These are phyloP conservation scores for Toxotes jaculatrix DNA, from an alignment of 2,113 vertebrate species.

Conservation along the genomic window DNA sequence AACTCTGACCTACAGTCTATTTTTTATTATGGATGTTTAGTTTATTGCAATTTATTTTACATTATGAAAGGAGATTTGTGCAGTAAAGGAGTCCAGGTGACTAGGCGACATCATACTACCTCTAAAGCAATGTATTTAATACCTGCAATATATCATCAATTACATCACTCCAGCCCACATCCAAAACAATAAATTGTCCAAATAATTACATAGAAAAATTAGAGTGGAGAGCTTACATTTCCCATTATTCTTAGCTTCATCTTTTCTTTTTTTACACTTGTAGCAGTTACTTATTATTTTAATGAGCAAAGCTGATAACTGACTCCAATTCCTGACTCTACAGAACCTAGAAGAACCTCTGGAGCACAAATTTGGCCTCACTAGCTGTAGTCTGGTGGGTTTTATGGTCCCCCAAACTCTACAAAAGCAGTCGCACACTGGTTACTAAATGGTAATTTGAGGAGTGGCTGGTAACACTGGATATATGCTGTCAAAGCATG, in stretches of 20 bases:
- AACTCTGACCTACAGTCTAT: not conserved
- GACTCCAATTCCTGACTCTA: not conserved
- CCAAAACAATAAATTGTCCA: no score
- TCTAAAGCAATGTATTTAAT: not conserved
- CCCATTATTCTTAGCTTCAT: not conserved
- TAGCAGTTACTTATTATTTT: not conserved
- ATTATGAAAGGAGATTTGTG: not conserved
- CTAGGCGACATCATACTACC: not conserved
- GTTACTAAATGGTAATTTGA: not conserved
- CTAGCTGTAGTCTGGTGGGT: not conserved
- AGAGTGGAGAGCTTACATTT: not conserved
- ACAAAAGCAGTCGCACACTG: not conserved
- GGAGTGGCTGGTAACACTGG: not conserved
- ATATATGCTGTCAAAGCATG: constrained; percentile 13
- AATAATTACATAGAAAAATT: not conserved
- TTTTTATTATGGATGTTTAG: not conserved
- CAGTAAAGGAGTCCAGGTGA: not conserved
- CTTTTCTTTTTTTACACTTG: not conserved
- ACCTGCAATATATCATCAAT: not conserved
- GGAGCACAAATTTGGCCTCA: not conserved
- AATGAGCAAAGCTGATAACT: not conserved
- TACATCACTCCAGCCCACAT: no score
- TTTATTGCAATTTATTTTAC: not conserved
- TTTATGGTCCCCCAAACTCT: not conserved
- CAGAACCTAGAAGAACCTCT: not conserved